phyloP scores from a whole-genome alignment of 2,797 vertebrate genomes.

The Xyrichtys novacula region DNA sequence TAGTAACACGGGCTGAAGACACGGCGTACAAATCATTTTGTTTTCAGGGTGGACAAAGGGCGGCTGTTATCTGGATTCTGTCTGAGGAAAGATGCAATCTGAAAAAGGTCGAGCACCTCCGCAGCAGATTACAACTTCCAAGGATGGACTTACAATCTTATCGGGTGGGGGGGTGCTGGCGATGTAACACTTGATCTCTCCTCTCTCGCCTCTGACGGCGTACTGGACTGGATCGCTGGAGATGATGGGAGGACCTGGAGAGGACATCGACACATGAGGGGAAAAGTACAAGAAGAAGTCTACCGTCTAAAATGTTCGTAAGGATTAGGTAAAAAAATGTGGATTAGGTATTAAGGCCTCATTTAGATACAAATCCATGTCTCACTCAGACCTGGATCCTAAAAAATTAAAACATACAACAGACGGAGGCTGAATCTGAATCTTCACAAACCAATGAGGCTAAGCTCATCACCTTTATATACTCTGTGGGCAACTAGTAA shows the following conservation, averaged over 20 bases:
- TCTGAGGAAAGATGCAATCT: conserved; percentile 40
- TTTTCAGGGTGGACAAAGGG: background rate
- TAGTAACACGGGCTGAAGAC: conserved; percentile 6
- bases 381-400: too few relatives aligned
- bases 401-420: too few relatives aligned
- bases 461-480: too few relatives aligned
- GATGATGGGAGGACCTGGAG: conserved; percentile 93
- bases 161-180: conserved; percentile 95
- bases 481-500: too few relatives aligned
- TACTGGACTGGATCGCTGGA: conserved; percentile 93
- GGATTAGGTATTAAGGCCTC: too few relatives aligned
- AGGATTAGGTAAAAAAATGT: too few relatives aligned
- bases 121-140: conserved; percentile 56
- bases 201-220: conserved; percentile 89
- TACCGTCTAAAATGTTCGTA: too few relatives aligned
- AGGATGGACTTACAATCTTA: conserved; percentile 91
- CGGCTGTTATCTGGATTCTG: conserved; percentile 28
- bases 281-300: background rate
- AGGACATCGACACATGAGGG: conserved; percentile 3
- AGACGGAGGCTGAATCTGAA: too few relatives aligned
- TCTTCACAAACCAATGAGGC: too few relatives aligned
- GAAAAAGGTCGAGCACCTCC: conserved; percentile 50
- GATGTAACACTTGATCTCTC: conserved; percentile 95
- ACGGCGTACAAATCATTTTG: conserved; percentile 11
- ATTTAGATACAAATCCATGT: too few relatives aligned